Conservation (phyloP, 1,140 invertebrate genomes). For the Drosophila miranda region DNA sequence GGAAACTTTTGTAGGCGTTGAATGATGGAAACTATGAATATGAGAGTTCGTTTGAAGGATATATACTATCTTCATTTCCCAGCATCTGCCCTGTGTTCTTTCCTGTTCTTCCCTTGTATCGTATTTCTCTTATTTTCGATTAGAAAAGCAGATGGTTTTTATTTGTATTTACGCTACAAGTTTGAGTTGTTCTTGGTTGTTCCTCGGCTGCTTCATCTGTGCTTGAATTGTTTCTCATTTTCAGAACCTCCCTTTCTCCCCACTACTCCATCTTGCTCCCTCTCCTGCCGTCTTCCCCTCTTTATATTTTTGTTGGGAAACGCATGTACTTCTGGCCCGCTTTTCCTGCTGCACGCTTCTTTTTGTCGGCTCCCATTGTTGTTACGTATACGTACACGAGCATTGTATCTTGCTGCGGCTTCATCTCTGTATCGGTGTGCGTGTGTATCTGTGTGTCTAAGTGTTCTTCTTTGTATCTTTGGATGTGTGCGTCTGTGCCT, state of each 20-base stretch:
- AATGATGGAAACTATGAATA: too few relatives aligned
- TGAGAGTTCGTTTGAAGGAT: too few relatives aligned
- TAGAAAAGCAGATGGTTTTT: constrained; percentile 51
- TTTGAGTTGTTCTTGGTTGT: too few relatives aligned
- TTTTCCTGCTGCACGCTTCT: constrained; percentile 51
- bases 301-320: constrained; percentile 11
- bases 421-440: constrained; percentile 15
- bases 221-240: too few relatives aligned
- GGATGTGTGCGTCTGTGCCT: constrained; percentile 18
- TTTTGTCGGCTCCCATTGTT: constrained; percentile 62
- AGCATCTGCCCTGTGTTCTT: neutral
- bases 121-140: constrained; percentile 28
- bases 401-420: constrained; percentile 34
- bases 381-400: constrained; percentile 25
- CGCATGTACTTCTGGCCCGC: constrained; percentile 52
- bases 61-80: too few relatives aligned
- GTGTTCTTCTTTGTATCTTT: constrained; percentile 14
- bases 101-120: neutral
- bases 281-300: constrained; percentile 16
- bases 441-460: constrained; percentile 21
- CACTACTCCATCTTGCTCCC: neutral
- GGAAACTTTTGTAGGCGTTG: neutral
- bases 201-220: too few relatives aligned
- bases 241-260: too few relatives aligned
- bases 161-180: constrained; percentile 39